These are phyloP conservation scores for Sebastes hubbsi DNA, from an alignment of 2,797 vertebrate species.

Conservation along the genomic window DNA sequence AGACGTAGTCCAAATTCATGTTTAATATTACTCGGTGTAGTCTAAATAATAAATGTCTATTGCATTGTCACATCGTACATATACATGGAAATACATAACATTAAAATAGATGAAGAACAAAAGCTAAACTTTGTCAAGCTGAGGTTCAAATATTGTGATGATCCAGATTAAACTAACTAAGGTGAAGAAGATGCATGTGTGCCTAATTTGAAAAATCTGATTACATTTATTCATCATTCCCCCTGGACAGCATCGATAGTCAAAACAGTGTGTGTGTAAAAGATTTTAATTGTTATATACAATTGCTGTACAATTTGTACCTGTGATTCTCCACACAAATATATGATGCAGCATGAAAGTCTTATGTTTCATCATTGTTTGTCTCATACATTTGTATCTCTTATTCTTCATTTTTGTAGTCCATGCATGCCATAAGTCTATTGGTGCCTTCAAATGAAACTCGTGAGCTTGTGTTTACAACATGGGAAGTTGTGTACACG, in stretches of 20 bases:
- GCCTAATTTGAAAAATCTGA: neutral
- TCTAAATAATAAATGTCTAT: neutral
- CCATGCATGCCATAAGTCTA: neutral
- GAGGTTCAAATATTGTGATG: neutral
- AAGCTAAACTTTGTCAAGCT: neutral
- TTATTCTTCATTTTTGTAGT: neutral
- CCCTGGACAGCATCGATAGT: neutral
- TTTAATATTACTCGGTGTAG: neutral
- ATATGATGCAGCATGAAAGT: neutral
- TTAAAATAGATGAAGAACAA: neutral
- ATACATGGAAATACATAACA: neutral
- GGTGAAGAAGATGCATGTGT: neutral
- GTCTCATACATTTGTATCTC: neutral
- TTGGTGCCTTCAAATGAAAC: too few species aligned
- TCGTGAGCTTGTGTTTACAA: too few species aligned
- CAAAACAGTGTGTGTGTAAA: neutral
- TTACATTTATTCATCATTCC: neutral
- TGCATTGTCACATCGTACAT: neutral
- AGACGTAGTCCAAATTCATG: neutral
- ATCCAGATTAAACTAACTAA: neutral
- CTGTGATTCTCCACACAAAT: neutral
- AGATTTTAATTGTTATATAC: accelerated
- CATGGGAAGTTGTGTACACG: too few species aligned
- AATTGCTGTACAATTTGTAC: neutral
- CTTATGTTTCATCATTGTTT: neutral